phyloP scores from a whole-genome alignment of 1,140 invertebrate species.

The Pomacea maculata region DNA sequence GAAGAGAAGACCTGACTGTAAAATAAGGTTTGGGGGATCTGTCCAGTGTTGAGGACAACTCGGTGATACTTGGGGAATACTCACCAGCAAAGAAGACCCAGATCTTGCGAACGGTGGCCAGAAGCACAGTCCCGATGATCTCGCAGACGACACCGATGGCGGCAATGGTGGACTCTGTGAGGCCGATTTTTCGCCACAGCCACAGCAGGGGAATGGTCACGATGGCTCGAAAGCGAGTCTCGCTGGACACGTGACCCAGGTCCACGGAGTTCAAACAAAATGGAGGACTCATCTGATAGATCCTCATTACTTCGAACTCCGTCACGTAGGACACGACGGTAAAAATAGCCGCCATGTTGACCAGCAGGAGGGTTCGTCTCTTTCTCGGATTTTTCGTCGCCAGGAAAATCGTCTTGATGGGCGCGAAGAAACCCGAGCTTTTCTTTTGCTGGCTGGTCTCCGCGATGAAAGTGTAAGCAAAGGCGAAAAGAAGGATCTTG shows the following conservation, averaged over 20 bases:
- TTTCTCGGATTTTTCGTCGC: neutral
- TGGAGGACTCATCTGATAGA: slow-evolving; percentile 2
- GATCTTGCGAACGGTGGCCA: neutral
- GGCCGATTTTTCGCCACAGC: neutral
- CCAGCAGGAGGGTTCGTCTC: neutral
- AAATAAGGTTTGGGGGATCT: no score
- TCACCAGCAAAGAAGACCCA: neutral
- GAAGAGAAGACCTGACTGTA: no score
- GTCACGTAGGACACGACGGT: neutral
- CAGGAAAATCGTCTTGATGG: neutral
- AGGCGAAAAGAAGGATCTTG: neutral
- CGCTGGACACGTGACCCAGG: neutral
- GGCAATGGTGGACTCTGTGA: neutral
- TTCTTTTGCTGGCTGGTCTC: neutral
- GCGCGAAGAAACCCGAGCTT: neutral
- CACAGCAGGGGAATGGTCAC: neutral
- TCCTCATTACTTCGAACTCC: neutral
- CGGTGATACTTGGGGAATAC: neutral
- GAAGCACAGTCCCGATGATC: neutral
- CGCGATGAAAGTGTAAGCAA: neutral
- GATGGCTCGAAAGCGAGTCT: neutral
- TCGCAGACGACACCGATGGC: neutral
- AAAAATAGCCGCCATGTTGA: neutral
- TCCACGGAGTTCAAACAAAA: neutral
- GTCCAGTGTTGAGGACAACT: no score